Conservation (phyloP, 2,797 vertebrate species). For the Fistularia commersonii region DNA sequence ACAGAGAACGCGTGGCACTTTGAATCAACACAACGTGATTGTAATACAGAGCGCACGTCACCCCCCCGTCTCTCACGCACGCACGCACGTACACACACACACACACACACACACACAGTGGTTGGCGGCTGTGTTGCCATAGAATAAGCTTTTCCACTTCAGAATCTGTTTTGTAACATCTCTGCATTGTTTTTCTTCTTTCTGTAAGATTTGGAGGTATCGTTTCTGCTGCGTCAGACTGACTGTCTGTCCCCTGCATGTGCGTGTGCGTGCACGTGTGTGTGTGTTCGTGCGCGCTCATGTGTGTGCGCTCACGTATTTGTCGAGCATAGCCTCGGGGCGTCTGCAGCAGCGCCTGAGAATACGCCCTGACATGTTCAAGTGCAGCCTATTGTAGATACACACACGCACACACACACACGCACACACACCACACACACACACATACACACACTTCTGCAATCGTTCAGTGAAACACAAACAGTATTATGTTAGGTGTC, state of each 20-base stretch:
- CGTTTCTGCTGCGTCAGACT: background rate
- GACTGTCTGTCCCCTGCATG: background rate
- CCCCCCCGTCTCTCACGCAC: background rate
- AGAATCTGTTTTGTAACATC: background rate
- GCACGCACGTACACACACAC: constrained; percentile 1
- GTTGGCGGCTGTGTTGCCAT: no score
- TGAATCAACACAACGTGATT: no score
- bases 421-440: background rate
- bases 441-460: no score
- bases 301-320: background rate
- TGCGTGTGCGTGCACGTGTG: constrained; percentile 9
- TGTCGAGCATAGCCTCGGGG: constrained; percentile 7
- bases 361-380: constrained; percentile 61
- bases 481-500: no score
- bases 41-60: no score
- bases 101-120: background rate
- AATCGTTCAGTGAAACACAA: no score
- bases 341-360: constrained; percentile 19
- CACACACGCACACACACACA: constrained; percentile 8
- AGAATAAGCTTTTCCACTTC: no score
- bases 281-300: background rate
- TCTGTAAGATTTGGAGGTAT: background rate
- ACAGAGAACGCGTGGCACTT: no score
- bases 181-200: background rate
- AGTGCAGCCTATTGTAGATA: constrained; percentile 8